phyloP scores from a whole-genome alignment of 2,113 vertebrate genomes.

The Anguilla japonica region DNA sequence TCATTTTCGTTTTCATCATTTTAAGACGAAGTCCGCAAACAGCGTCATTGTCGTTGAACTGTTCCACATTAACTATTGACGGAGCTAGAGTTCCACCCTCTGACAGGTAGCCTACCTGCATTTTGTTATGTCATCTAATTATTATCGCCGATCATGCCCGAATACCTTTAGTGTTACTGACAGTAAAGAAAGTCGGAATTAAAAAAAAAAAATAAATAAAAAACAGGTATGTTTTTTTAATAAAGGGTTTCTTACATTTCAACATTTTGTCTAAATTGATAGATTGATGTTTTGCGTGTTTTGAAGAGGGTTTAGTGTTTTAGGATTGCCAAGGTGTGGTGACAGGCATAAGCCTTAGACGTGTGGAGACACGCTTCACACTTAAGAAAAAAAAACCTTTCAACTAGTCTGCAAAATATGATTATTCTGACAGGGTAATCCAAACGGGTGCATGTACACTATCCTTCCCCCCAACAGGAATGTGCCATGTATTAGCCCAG shows the following conservation, averaged over 20 bases:
- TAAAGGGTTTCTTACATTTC: background rate
- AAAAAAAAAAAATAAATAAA: background rate
- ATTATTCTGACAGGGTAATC: conserved; percentile 55
- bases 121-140: conserved; percentile 24
- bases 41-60: too few species aligned
- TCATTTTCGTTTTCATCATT: background rate
- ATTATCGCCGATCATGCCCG: conserved; percentile 21
- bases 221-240: background rate
- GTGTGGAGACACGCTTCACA: conserved; percentile 65
- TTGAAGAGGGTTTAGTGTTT: conserved; percentile 22
- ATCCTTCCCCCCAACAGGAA: conserved; percentile 20
- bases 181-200: background rate
- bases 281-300: conserved; percentile 47
- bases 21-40: background rate
- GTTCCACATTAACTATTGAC: background rate
- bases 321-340: conserved; percentile 64
- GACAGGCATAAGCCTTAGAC: conserved; percentile 64
- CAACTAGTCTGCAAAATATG: conserved; percentile 62
- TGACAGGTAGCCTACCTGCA: conserved; percentile 20
- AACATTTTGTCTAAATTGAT: background rate
- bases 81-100: background rate
- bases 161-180: background rate
- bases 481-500: conserved; percentile 43
- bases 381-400: conserved; percentile 48
- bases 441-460: conserved; percentile 33